These are phyloP conservation scores for Cydia pomonella DNA, from an alignment of 1,140 invertebrate genomes.

Conservation along the genomic window DNA sequence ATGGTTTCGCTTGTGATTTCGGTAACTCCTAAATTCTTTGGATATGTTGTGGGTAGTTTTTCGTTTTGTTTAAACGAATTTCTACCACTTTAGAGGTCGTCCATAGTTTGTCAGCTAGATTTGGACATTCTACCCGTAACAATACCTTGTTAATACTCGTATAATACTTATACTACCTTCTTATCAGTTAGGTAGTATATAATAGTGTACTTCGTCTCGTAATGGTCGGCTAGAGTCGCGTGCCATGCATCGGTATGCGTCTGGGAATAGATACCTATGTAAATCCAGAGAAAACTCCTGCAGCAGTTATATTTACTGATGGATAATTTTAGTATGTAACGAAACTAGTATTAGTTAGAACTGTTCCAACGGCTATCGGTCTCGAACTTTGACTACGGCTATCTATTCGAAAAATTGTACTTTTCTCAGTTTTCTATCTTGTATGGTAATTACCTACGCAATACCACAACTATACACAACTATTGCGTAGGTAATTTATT, in stretches of 20 bases:
- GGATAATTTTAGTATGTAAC: neutral
- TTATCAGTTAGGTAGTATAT: too few relatives aligned
- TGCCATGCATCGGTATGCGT: neutral
- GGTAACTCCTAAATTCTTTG: too few relatives aligned
- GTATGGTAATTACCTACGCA: neutral
- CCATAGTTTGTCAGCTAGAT: too few relatives aligned
- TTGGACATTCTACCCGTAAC: too few relatives aligned
- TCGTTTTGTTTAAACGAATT: too few relatives aligned
- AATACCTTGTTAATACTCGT: too few relatives aligned
- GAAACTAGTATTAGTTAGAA: neutral
- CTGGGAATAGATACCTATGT: neutral
- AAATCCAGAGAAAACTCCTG: neutral
- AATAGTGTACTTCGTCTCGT: neutral
- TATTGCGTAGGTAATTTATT: neutral
- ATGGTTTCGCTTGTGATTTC: too few relatives aligned
- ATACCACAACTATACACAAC: too few relatives aligned
- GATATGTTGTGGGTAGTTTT: too few relatives aligned
- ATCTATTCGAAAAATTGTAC: neutral
- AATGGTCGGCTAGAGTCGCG: neutral
- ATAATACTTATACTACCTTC: too few relatives aligned
- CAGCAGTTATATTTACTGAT: conserved; percentile 1
- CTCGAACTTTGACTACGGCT: neutral
- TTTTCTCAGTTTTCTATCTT: neutral
- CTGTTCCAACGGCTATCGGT: neutral
- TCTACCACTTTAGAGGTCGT: too few relatives aligned